phyloP scores from a whole-genome alignment of 2,113 vertebrate genomes.

The Odocoileus hemionus region DNA sequence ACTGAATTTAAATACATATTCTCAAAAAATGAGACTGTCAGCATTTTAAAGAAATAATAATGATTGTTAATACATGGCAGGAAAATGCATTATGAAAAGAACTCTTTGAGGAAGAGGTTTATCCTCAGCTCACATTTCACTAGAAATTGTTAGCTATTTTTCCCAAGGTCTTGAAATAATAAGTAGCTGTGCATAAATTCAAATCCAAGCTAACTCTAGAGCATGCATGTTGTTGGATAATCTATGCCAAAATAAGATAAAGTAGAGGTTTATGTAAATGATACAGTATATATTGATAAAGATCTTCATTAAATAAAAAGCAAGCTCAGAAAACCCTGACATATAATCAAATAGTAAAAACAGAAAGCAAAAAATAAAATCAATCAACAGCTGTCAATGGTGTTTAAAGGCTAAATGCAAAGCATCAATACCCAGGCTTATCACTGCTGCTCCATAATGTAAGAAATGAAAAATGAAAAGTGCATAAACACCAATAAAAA shows the following conservation, averaged over 20 bases:
- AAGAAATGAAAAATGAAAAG: background rate
- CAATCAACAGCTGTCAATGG: background rate
- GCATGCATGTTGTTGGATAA: background rate
- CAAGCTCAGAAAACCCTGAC: background rate
- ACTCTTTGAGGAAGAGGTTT: background rate
- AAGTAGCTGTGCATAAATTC: background rate
- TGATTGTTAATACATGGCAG: background rate
- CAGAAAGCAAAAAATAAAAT: background rate
- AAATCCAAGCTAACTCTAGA: background rate
- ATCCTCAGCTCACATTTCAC: background rate
- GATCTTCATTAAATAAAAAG: background rate
- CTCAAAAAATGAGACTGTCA: background rate
- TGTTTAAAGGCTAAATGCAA: background rate
- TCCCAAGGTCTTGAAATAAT: background rate
- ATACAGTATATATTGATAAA: background rate
- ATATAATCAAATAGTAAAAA: background rate
- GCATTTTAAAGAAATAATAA: background rate
- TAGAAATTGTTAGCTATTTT: background rate
- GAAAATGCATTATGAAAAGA: background rate
- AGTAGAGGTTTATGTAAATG: background rate
- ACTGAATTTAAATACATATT: background rate
- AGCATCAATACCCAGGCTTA: background rate
- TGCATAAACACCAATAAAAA: background rate
- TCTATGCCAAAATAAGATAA: background rate
- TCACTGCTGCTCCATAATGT: background rate